Evolutionary conservation across 1,140 invertebrate species (phyloP).

Genomic region (Gryllus bimaculatus): DNA sequence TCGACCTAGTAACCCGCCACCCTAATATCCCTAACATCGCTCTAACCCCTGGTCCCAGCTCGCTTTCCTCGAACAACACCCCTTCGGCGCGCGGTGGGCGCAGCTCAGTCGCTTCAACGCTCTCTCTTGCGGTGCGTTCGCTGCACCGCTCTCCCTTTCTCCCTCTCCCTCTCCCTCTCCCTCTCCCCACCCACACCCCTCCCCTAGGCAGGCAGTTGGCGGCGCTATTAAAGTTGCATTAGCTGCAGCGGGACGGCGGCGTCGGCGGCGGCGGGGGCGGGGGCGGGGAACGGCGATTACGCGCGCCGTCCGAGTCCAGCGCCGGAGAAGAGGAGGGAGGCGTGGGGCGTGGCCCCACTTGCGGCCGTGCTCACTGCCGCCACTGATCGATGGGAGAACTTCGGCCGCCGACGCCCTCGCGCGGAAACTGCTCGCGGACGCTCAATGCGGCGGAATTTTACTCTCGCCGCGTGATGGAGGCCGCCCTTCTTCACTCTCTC

Average conservation of each 20-base stretch:
- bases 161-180: too few species aligned
- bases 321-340: background rate
- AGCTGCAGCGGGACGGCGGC: background rate
- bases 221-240: slow-evolving; percentile 1
- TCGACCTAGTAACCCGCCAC: too few species aligned
- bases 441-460: too few species aligned
- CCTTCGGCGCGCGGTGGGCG: too few species aligned
- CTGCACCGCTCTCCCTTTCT: background rate
- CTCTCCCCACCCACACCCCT: background rate
- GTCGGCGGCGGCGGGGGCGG: too few species aligned
- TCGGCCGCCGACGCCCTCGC: background rate
- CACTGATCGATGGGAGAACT: background rate
- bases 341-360: background rate
- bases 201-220: background rate
- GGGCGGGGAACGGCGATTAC: background rate
- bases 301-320: background rate
- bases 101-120: too few species aligned
- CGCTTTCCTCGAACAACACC: too few species aligned
- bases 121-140: too few species aligned
- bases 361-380: background rate
- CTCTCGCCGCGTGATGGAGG: too few species aligned
- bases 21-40: too few species aligned
- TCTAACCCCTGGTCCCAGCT: too few species aligned
- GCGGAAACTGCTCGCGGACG: background rate
- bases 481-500: too few species aligned